phyloP scores from a whole-genome alignment of 2,113 vertebrate genomes.

The Saguinus imperator region DNA sequence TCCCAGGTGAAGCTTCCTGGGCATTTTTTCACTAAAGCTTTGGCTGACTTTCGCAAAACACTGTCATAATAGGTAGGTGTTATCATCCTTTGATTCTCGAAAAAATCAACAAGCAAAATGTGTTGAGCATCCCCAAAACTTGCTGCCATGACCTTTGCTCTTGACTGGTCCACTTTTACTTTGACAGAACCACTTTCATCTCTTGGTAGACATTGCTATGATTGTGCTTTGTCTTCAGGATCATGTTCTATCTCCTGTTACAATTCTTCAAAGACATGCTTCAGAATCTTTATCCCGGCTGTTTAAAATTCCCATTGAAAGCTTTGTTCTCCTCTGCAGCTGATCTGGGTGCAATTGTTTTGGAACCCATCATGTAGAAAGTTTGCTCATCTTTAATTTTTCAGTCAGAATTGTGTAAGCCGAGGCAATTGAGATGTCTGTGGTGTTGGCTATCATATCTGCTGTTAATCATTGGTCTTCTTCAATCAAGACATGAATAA shows the following conservation, averaged over 20 bases:
- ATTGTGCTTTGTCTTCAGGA: not conserved
- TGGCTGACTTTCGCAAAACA: not conserved
- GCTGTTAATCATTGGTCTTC: not conserved
- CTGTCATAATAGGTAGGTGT: not conserved
- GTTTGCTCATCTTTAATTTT: not conserved
- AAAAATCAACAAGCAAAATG: not conserved
- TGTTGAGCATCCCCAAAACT: not conserved
- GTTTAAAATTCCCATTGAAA: not conserved
- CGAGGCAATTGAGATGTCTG: not conserved
- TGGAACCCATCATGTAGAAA: not conserved
- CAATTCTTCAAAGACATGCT: not conserved
- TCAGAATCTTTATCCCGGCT: not conserved
- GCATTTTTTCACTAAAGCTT: not conserved
- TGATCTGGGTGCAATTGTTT: not conserved
- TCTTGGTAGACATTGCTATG: not conserved
- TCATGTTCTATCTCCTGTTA: not conserved
- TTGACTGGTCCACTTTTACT: not conserved
- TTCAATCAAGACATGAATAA: not conserved
- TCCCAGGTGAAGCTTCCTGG: not conserved
- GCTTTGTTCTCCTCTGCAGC: not conserved
- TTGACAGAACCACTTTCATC: not conserved
- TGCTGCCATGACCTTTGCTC: not conserved
- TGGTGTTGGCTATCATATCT: not conserved
- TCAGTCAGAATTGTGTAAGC: not conserved
- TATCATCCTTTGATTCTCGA: not conserved